Evolutionary conservation across 53 echinoderm and acorn worm genomes (phyloP), one percentile per base, ranked within the genome.

Genomic region (Temnopleurus reevesii): DNA sequence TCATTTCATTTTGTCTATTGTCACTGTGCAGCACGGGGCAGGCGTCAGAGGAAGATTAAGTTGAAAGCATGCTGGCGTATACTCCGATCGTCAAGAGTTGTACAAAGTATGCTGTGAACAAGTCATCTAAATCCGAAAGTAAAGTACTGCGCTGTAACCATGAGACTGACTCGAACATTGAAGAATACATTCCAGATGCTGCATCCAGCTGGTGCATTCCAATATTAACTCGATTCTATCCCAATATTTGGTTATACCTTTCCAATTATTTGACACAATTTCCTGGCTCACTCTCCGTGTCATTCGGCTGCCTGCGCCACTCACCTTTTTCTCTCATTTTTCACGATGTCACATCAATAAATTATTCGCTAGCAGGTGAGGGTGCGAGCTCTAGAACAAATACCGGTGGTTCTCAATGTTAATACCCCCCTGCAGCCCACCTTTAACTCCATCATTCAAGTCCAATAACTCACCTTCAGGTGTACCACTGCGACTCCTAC

Each of bases 181-280:
- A 3, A 19, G 71, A 21, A 38, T 38, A 21, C 18, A 45, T 49
- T 41, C 10, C 79, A 79, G 46, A 79, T 79, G 79, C 46, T 47
- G 4, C 79, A 8, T 31, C 79, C 79, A 79, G 26, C 79, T 79
- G 79, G 79, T 49, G 6, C 79, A 2, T 15, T 15, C 49, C 51
- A 79, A 79, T 79, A 79, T 79, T 79, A 49, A 47, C 79, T 49
- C 30, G 47, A 26, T 28, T 79, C 79, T 47, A 46, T 47, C 24
- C 13, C 51, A 79, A 79, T 79, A 79, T 79, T 49, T 79, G 79
- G 45, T 29, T 49, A 29, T 49, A 28, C 79, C 79, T 79, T 79
- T 47, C 79, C 30, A 47, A 79, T 79, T 79, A 79, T 79, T 49
- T 29, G 46, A 49, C 79, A 79, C 79, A 79, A 79, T 79, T 79